Evolutionary conservation across 2,113 vertebrate species (phyloP), one percentile per base, ranked within the genome.

Genomic region (Misgurnus mizolepis): DNA sequence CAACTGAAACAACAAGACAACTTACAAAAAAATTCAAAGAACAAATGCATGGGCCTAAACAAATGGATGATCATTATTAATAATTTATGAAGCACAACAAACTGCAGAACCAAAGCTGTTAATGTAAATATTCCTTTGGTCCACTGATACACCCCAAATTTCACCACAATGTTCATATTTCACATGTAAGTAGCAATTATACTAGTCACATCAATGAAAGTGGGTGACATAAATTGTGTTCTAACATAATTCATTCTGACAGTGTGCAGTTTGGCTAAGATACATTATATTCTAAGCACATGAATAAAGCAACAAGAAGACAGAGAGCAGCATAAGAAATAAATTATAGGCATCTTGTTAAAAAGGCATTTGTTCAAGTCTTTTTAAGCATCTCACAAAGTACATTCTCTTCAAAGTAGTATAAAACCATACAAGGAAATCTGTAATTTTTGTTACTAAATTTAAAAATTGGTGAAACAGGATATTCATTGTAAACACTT

Each of bases 391-490:
- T 88, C 90, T 93, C 86, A 92, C 89, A 90, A 90, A 93, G 90
- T 92, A 93, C 92, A 93, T 93, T 94, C 92, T 89, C 88, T 91
- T 84, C 85, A 84, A 81, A 84, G 82, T 84, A 88, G 88, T 85
- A 85, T 87, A 75, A 83, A 79, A 80, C 68, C 67, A 78, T 88
- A 69, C 47, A 60, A 86, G 64, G 60, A 85, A 62, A 82, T 8
- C 49, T 34, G 78, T 18, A 70, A 71, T 68, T 64, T 45, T 62
- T 78, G 70, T 41, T 6, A 62, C 22, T 1, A 78, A 41, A 43
- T 56, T 15, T 27, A 40, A 83, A 79, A 66, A 82, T 34, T 34
- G 4, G 49, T 53, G 62, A 78, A 43, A 85, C 15, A 76, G n/a
- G 14, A 65, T 17, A 67, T 84, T 80, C 17, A 56, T 66, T 88